A percentile compares a stretch with the other conserved stretches of the same genome.
These are phyloP conservation scores for Ornithoptera priamus DNA, from an alignment of 2,888 invertebrate species.

Conservation along the genomic window DNA sequence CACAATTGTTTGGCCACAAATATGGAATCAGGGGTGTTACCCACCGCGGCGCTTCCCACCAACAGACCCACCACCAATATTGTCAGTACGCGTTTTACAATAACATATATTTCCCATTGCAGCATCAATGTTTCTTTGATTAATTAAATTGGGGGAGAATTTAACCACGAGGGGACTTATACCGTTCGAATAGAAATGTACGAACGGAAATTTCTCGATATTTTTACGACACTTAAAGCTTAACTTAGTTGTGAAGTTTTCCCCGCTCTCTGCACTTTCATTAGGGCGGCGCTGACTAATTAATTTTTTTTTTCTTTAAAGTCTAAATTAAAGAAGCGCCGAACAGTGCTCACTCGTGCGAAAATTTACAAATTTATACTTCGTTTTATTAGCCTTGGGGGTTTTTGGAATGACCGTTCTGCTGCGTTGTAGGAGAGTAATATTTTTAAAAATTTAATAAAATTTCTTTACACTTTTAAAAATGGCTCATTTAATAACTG, in stretches of 20 bases:
- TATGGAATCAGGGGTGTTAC: no score
- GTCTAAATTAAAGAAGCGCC: conserved; percentile 52
- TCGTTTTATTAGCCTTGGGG: conserved; percentile 62
- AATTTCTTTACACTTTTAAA: conserved; percentile 9
- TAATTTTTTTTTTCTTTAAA: conserved; percentile 64
- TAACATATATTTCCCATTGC: background rate
- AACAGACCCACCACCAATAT: no score
- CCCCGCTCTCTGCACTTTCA: conserved; percentile 48
- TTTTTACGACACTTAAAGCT: conserved; percentile 47
- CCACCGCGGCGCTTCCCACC: no score
- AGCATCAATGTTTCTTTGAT: background rate
- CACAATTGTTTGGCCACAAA: no score
- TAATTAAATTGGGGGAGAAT: conserved; percentile 27
- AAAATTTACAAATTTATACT: conserved; percentile 68
- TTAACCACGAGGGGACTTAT: conserved; percentile 40
- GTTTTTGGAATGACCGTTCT: conserved; percentile 57
- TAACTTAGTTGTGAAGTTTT: conserved; percentile 41
- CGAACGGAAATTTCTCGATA: conserved; percentile 40
- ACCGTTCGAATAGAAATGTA: conserved; percentile 41
- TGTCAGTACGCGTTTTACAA: background rate
- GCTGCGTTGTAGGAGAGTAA: conserved; percentile 34
- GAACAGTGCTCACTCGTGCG: conserved; percentile 58
- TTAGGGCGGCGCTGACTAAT: conserved; percentile 63
- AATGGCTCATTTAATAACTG: background rate
- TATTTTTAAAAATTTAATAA: conserved; percentile 24